Conservation (phyloP, 2,797 vertebrate genomes). For the Orestias chungarensis region DNA sequence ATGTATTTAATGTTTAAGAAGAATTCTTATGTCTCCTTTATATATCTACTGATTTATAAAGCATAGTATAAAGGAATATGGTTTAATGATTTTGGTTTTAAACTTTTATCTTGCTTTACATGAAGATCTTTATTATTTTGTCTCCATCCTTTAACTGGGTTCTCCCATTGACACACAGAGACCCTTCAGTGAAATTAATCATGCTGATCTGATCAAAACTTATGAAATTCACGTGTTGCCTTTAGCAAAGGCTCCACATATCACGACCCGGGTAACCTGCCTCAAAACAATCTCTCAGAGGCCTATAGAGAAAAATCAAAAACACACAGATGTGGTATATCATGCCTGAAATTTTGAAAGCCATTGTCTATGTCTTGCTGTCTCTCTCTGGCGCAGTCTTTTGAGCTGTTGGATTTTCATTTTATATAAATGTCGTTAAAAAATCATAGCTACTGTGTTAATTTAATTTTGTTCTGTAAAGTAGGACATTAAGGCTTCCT, state of each 20-base stretch:
- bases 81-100: not conserved
- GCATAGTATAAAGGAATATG: not conserved
- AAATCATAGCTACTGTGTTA: not conserved
- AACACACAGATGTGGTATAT: not conserved
- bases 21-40: not conserved
- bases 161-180: not conserved
- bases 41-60: not conserved
- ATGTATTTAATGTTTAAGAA: not conserved
- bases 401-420: not conserved
- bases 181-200: not conserved
- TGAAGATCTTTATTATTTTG: not conserved
- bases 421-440: not conserved
- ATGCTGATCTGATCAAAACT: not conserved
- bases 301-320: conserved; percentile 1
- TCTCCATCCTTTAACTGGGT: not conserved
- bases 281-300: not conserved
- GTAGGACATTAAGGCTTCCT: not conserved
- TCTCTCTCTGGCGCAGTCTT: not conserved
- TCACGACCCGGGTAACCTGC: not conserved
- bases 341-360: not conserved
- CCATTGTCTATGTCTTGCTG: not conserved
- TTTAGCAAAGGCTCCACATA: not conserved
- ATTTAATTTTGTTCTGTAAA: not conserved
- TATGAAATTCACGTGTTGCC: not conserved
- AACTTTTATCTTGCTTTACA: not conserved